phyloP scores from a whole-genome alignment of 2,888 invertebrate species.

The Pseudeuparius sepicola region DNA sequence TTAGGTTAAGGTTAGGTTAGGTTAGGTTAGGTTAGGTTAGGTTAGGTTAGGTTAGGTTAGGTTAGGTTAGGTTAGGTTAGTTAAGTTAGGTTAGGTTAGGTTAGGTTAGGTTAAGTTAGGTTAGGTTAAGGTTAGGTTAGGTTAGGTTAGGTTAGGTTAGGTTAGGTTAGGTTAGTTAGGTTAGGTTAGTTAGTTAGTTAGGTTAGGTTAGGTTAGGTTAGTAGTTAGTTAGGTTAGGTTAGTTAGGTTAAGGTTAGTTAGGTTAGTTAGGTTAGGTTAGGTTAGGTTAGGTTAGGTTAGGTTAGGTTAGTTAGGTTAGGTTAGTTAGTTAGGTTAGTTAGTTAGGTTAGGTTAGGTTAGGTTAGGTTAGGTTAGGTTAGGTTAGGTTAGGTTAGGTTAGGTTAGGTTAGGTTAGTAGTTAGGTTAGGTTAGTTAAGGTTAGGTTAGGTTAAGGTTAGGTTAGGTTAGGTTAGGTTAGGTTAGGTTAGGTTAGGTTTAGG shows the following conservation, averaged over 20 bases:
- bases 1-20: too few species aligned
- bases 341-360: too few species aligned
- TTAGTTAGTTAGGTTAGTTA: too few species aligned
- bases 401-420: too few species aligned
- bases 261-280: constrained; percentile 4
- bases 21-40: not conserved
- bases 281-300: constrained; percentile 5
- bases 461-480: constrained; percentile 10
- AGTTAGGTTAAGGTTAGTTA: too few species aligned
- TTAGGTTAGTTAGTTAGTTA: too few species aligned
- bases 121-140: too few species aligned
- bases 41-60: constrained; percentile 1
- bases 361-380: constrained; percentile 9
- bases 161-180: too few species aligned
- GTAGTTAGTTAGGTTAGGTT: constrained; percentile 3
- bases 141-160: not conserved
- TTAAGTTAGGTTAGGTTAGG: not conserved
- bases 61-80: constrained; percentile 5
- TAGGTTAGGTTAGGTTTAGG: constrained; percentile 9
- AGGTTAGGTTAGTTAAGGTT: too few species aligned
- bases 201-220: not conserved
- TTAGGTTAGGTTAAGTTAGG: not conserved
- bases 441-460: too few species aligned
- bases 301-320: constrained; percentile 5
- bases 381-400: constrained; percentile 9